These are phyloP conservation scores for Liasis olivaceus DNA, from an alignment of 2,797 vertebrate genomes.

Conservation along the genomic window DNA sequence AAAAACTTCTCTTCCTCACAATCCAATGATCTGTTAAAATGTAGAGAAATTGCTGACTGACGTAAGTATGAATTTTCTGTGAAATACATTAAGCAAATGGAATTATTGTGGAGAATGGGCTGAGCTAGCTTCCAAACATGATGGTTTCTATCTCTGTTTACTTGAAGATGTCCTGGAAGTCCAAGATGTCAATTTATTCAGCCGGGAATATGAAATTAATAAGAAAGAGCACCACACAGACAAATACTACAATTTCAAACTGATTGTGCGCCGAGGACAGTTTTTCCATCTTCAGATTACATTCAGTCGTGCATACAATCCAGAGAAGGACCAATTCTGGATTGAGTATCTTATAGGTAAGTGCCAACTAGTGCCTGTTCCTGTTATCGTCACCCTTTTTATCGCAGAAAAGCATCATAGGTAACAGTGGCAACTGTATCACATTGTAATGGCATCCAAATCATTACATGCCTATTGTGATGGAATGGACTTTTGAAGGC, in stretches of 20 bases:
- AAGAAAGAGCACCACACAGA: conserved; percentile 83
- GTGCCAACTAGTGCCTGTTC: conserved; percentile 39
- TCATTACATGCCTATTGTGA: too few species aligned
- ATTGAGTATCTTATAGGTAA: conserved; percentile 92
- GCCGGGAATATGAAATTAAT: conserved; percentile 75
- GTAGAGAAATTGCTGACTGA: background rate
- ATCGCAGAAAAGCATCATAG: background rate
- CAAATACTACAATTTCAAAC: conserved; percentile 72
- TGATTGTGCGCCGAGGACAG: conserved; percentile 90
- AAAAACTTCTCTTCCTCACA: background rate
- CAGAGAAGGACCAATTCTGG: conserved; percentile 81
- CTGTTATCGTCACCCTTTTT: background rate
- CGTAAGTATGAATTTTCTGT: background rate
- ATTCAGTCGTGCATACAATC: conserved; percentile 83
- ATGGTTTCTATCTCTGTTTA: background rate
- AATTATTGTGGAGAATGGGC: background rate
- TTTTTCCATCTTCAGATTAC: conserved; percentile 84
- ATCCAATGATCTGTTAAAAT: background rate
- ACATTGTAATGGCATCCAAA: background rate
- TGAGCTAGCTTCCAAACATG: background rate
- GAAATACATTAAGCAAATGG: background rate
- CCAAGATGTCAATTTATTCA: conserved; percentile 79
- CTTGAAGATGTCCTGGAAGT: conserved; percentile 84
- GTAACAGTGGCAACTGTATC: background rate
- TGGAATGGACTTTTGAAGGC: too few species aligned